Evolutionary conservation across 2,113 vertebrate species (phyloP), one percentile per base, ranked within the genome.

Genomic region (Columbina picui): DNA sequence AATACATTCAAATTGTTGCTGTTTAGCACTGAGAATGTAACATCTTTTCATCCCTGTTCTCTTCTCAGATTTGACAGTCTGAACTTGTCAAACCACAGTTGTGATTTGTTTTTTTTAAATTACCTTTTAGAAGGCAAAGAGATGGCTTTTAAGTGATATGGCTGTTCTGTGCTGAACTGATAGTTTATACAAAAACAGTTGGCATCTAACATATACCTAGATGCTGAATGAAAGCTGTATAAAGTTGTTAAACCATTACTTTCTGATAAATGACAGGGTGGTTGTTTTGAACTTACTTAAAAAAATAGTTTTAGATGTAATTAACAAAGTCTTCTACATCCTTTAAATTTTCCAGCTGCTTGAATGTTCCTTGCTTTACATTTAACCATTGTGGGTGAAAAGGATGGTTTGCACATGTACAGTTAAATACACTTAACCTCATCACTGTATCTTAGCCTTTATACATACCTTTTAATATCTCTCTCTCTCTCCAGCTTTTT

Each of bases 21-120:
- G 2, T 75, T 73, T 52, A 79, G 39, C 34, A 78, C 16, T 39
- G 45, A 57, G 60, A 67, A 64, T n/a, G 12, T 60, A 49, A 14
- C 18, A 27, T 30, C 38, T 75, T 89, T 36, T 78, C 41, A 25
- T 78, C 36, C 57, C 4, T 52, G 7, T 67, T 70, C 9, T 22
- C 47, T 78, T 73, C 60, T 63, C 23, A 18, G 34, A 38, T 79
- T 71, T 79, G 63, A 19, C 32, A 23, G 20, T 81, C 32, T 87
- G 43, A 86, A 41, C 60, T 67, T 69, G 27, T 63, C 43, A 93
- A 91, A 49, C 8, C 47, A 30, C 14, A 77, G 65, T 52, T 43
- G n/a, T 0, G 0, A 3, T 26, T 49, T 38, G 36, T 45, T 18
- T 23, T 12, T 8, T 30, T 69, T 1, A 50, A 84, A 29, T 60